Evolutionary conservation across 1,140 invertebrate genomes (phyloP).

Genomic region (Copidosoma floridanum): DNA sequence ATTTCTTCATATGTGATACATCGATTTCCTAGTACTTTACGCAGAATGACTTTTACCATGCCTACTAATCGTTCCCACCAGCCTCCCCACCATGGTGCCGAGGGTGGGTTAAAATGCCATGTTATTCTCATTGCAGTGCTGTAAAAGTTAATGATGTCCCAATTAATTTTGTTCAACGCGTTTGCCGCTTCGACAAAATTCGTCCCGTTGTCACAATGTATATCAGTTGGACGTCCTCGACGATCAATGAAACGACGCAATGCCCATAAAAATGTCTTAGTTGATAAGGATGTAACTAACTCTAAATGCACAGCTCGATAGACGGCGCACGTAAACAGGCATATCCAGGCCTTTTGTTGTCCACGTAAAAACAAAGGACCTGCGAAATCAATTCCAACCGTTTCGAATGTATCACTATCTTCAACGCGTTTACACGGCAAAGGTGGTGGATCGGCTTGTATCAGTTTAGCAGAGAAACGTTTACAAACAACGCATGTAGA

Average conservation of each 20-base stretch:
- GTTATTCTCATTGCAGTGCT: neutral
- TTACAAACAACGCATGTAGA: constrained; percentile 36
- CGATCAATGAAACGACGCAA: constrained; percentile 38
- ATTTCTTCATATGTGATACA: constrained; percentile 22
- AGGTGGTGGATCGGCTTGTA: constrained; percentile 28
- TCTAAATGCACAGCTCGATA: constrained; percentile 38
- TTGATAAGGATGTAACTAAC: constrained; percentile 31
- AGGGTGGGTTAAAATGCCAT: constrained; percentile 31
- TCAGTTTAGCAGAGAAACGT: constrained; percentile 29
- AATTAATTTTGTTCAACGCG: neutral
- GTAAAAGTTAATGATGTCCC: neutral
- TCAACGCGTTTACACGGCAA: constrained; percentile 28
- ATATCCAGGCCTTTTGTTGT: neutral
- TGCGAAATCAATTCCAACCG: neutral
- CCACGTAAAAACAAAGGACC: neutral
- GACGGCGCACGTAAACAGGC: neutral
- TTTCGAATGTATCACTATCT: constrained; percentile 19
- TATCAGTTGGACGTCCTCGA: constrained; percentile 32
- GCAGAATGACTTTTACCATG: neutral
- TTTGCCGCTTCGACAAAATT: constrained; percentile 42
- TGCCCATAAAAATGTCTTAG: constrained; percentile 25
- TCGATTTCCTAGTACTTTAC: constrained; percentile 27
- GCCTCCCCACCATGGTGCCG: constrained; percentile 43
- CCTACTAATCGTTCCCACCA: constrained; percentile 2
- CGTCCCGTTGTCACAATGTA: constrained; percentile 46